A percentile compares a stretch with the other conserved stretches of the same genome.
Evolutionary conservation across 2,888 invertebrate genomes (phyloP).

Genomic region (Calephelis perditalis): DNA sequence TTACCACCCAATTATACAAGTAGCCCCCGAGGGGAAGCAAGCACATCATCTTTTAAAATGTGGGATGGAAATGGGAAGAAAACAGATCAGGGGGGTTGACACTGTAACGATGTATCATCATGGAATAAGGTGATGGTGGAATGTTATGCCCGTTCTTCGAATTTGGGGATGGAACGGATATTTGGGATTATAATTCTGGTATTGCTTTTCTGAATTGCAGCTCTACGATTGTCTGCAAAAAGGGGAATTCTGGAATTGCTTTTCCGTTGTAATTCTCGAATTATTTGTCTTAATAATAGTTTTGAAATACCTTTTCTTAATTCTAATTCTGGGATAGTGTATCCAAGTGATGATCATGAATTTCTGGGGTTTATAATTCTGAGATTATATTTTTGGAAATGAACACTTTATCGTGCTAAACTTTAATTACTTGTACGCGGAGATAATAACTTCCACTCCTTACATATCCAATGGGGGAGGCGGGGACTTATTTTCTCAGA

Average conservation of each 20-base stretch:
- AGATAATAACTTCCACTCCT: slow-evolving; percentile 70
- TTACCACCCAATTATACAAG: slow-evolving; percentile 64
- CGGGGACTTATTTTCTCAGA: slow-evolving; percentile 27
- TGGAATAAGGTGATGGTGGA: slow-evolving; percentile 50
- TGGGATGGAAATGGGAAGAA: slow-evolving; percentile 55
- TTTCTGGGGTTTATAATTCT: neutral
- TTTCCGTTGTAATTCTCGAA: neutral
- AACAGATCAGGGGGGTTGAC: slow-evolving; percentile 67
- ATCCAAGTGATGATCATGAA: neutral
- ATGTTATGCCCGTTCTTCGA: slow-evolving; percentile 44
- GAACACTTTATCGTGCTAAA: neutral
- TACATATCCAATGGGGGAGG: slow-evolving; percentile 46
- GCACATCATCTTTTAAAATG: slow-evolving; percentile 56
- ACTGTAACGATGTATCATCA: slow-evolving; percentile 35
- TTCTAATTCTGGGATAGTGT: neutral
- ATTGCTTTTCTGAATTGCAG: slow-evolving; percentile 15
- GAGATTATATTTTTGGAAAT: neutral
- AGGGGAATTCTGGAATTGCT: neutral
- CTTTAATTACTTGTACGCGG: slow-evolving; percentile 38
- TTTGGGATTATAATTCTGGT: slow-evolving; percentile 19
- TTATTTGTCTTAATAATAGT: neutral
- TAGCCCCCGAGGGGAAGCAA: slow-evolving; percentile 60
- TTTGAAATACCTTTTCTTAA: neutral
- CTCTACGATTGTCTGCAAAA: neutral
- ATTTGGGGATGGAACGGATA: slow-evolving; percentile 28